Base-by-base conservation (phyloP, 1,140 invertebrate genomes). In the Phthorimaea operculella region DNA sequence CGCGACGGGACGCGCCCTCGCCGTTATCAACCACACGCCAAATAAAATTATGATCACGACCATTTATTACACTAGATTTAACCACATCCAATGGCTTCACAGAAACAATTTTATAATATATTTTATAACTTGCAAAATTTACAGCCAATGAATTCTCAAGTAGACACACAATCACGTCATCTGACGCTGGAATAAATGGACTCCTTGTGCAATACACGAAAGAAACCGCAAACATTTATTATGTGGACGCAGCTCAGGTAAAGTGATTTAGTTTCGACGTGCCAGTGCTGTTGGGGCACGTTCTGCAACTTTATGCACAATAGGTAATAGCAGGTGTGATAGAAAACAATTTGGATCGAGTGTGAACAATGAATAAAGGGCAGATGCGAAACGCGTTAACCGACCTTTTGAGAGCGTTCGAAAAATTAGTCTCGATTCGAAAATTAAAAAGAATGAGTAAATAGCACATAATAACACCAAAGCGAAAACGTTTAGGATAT, bases 11-110 rank as follows among this genome's bases (percentile, higher is more conserved):
- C 61, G 63, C 62, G 66, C 61, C 62, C 64, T 53, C 61, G 68
- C 54, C 63, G 63, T 64, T 75, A 66, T 74, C 69, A 73, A 64
- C 63, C 64, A 55, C 62, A 67, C 69, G 68, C 66, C 64, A 62
- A 68, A 71, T 70, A 68, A 76, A 76, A 78, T 78, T 73, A 78
- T 72, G 70, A 76, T 71, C 65, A 66, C 62, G 62, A 68, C 57
- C 44, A 47, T 47, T 47, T 47, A 47, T 47, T 47, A 16, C 15
- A 47, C 16, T 9, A 47, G 14, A 15, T 47, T 47, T 14, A 28
- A 28, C 21, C 2, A 28, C 21, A 28, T 28, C 21, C 21, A 28
- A 28, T 28, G 21, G 21, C 21, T 28, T 28, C 21, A 28, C 21
- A 28, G 21, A 28, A 28, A 28, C 12, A 15, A 47, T 15, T 47